These are phyloP conservation scores for Aptenodytes forsteri DNA, from an alignment of 2,113 vertebrate species.

Conservation along the genomic window DNA sequence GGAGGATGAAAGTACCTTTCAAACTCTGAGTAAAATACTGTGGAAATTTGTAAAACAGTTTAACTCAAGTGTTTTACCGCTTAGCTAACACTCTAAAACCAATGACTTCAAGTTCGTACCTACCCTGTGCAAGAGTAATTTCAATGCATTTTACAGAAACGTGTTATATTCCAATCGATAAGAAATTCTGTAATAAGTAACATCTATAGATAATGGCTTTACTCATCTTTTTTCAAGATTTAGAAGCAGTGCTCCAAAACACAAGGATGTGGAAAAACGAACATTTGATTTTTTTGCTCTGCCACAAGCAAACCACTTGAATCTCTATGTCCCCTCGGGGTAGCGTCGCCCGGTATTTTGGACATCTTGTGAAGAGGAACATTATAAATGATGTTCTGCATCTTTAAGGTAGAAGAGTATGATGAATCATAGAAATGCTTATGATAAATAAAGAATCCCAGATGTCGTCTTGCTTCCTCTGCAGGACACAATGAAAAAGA, in stretches of 20 bases:
- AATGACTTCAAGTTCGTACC: background rate
- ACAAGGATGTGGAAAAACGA: background rate
- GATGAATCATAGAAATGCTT: background rate
- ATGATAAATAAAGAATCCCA: background rate
- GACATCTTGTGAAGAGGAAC: background rate
- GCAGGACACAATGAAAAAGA: background rate
- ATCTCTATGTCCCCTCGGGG: too few relatives aligned
- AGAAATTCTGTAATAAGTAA: background rate
- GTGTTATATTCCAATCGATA: background rate
- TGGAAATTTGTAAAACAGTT: background rate
- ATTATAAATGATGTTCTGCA: background rate
- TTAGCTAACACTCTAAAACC: background rate
- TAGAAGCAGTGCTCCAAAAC: background rate
- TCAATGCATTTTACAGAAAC: background rate
- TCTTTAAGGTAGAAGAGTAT: background rate
- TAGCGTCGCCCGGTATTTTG: background rate
- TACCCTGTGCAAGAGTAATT: background rate
- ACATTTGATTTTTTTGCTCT: background rate
- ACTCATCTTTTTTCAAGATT: background rate
- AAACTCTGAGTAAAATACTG: background rate
- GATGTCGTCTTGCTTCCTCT: background rate
- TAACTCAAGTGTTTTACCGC: background rate
- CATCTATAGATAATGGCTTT: background rate
- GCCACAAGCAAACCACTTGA: background rate
- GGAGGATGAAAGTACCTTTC: background rate